Evolutionary conservation across 2,797 vertebrate species (phyloP), one percentile per base, ranked within the genome.

Genomic region (Cygnus olor): DNA sequence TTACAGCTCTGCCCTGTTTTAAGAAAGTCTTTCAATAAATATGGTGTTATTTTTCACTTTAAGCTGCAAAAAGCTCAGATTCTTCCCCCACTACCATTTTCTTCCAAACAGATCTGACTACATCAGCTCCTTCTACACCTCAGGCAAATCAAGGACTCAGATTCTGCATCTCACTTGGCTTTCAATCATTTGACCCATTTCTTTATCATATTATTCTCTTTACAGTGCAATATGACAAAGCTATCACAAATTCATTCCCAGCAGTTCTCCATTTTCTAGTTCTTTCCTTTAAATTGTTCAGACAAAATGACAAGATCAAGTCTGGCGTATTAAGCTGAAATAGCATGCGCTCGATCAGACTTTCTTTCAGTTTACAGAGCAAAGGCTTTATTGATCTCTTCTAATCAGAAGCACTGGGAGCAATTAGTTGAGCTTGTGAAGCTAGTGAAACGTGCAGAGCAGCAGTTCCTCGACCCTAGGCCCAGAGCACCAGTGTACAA

Each of bases 351-450:
- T 16, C 72, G 73, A 88, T 89, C 71, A 76, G 76, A 24, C 70
- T 88, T 73, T 22, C 81, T 89, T 78, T 88, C 11, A 58, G 80
- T 68, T 66, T 34, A 47, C 25, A 80, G 90, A 94, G 90, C 88
- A 92, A 65, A 90, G 80, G 71, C 65, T 94, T 70, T 94, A 93
- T 88, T 94, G 96, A 96, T 94, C 95, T 80, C 30, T 44, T 71
- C 74, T 64, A 60, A 93, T 95, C 90, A 88, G 89, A 91, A 95
- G 85, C 90, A 58, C 71, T 88, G 93, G 88, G 95, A 97, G 85
- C 95, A 96, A 94, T 96, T 95, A 96, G 88, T 38, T 32, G 54
- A 78, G 90, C 44, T 30, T 38, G 61, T 14, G 69, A 91, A 91
- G 81, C 3, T 11, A 17, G 51, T 21, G 64, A 24, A 74, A 56